Conservation (phyloP, 1,140 invertebrate genomes). For the Micrasema minimum region DNA sequence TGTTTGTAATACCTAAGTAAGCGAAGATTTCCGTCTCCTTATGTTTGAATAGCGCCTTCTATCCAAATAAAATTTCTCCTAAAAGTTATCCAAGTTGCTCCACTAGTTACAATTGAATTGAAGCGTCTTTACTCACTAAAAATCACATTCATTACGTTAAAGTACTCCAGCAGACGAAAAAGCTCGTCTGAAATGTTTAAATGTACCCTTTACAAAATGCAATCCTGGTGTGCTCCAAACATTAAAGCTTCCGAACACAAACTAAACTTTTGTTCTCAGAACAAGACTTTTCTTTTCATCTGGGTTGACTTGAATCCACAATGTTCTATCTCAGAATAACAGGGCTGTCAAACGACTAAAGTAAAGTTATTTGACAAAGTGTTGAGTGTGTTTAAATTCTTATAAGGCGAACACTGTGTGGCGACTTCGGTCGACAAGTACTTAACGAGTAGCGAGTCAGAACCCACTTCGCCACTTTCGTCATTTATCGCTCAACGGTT, state of each 20-base stretch:
- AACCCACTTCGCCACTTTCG: too few species aligned
- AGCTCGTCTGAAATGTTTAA: constrained; percentile 8
- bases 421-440: too few species aligned
- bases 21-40: too few species aligned
- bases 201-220: constrained; percentile 26
- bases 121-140: constrained; percentile 16
- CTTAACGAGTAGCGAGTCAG: too few species aligned
- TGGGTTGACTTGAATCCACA: constrained; percentile 22
- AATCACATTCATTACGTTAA: constrained; percentile 36
- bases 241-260: constrained; percentile 22
- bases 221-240: constrained; percentile 19
- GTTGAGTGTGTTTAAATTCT: too few species aligned
- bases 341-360: constrained; percentile 12
- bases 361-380: too few species aligned
- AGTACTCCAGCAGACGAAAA: constrained; percentile 5
- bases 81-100: too few species aligned
- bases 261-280: constrained; percentile 15
- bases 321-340: background rate
- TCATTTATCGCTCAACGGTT: too few species aligned
- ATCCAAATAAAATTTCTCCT: too few species aligned
- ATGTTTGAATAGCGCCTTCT: too few species aligned
- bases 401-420: too few species aligned
- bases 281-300: constrained; percentile 34
- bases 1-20: too few species aligned
- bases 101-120: constrained; percentile 18